Percentiles rank a stretch among this genome's conserved stretches.
Conservation (phyloP, 2,113 vertebrate genomes). For the Colistium nudipinnis region DNA sequence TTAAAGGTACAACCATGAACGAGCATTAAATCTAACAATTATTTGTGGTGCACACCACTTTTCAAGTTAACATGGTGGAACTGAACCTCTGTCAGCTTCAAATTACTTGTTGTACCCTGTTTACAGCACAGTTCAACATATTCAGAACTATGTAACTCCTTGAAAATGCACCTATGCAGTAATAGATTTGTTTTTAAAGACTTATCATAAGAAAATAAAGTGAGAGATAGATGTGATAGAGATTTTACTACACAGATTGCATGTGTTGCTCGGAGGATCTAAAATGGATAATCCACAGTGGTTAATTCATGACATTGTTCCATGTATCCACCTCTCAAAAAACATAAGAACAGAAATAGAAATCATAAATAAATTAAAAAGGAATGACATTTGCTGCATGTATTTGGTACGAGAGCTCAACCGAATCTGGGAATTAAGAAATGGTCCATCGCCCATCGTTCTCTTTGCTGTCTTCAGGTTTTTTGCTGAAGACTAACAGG, state of each 20-base stretch:
- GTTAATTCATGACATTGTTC: conserved; percentile 19
- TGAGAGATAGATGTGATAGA: not conserved
- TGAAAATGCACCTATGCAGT: conserved; percentile 4
- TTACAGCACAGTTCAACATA: conserved; percentile 7
- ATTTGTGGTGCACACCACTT: conserved; percentile 11
- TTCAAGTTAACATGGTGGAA: conserved; percentile 57
- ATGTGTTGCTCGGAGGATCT: conserved; percentile 1
- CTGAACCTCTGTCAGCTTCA: not conserved
- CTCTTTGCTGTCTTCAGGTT: conserved; percentile 31
- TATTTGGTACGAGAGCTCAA: conserved; percentile 74
- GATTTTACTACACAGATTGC: not conserved
- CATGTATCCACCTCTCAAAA: conserved; percentile 26
- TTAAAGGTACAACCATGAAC: conserved; percentile 12
- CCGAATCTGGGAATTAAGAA: conserved; percentile 57
- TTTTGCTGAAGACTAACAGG: conserved; percentile 19
- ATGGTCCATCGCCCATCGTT: conserved; percentile 31
- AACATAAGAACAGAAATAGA: not conserved
- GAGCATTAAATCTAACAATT: conserved; percentile 3
- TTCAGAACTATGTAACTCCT: not conserved
- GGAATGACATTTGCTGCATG: conserved; percentile 71
- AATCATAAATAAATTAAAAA: conserved; percentile 16
- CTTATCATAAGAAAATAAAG: not conserved
- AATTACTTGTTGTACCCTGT: conserved; percentile 39
- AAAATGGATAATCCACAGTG: conserved; percentile 21
- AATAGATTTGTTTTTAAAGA: not conserved